These are phyloP conservation scores for Ormyrus labotus DNA, from an alignment of 2,888 invertebrate species.

Conservation along the genomic window DNA sequence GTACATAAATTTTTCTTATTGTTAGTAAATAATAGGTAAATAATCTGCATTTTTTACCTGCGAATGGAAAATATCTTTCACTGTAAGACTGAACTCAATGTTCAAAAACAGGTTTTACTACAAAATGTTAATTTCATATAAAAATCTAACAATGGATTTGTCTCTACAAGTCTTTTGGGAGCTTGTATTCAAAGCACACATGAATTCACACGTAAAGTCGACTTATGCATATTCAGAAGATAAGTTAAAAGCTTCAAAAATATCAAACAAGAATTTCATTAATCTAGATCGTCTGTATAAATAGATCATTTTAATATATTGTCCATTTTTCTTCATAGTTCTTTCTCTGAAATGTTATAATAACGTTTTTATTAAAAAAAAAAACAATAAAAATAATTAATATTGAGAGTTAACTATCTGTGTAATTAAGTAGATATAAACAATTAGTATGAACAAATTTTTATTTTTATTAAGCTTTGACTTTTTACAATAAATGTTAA, in stretches of 20 bases:
- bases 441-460: background rate
- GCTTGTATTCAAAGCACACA: constrained; percentile 8
- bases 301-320: background rate
- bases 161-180: background rate
- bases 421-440: background rate
- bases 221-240: background rate
- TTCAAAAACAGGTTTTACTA: no score
- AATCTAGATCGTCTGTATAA: background rate
- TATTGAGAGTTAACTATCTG: background rate
- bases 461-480: no score
- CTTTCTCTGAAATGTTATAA: background rate
- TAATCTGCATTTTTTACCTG: background rate
- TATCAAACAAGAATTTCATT: background rate
- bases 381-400: background rate
- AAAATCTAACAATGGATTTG: background rate
- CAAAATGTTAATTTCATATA: background rate
- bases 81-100: background rate
- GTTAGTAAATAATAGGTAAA: background rate
- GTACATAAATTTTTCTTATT: constrained; percentile 31
- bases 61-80: background rate
- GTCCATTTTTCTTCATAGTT: background rate
- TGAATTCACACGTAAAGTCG: background rate
- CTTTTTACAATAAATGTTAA: no score
- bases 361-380: no score
- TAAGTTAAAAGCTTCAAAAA: background rate